Evolutionary conservation across 1,140 invertebrate genomes (phyloP), one percentile per base, ranked within the genome.

Genomic region (Trinorchestia longiramus): DNA sequence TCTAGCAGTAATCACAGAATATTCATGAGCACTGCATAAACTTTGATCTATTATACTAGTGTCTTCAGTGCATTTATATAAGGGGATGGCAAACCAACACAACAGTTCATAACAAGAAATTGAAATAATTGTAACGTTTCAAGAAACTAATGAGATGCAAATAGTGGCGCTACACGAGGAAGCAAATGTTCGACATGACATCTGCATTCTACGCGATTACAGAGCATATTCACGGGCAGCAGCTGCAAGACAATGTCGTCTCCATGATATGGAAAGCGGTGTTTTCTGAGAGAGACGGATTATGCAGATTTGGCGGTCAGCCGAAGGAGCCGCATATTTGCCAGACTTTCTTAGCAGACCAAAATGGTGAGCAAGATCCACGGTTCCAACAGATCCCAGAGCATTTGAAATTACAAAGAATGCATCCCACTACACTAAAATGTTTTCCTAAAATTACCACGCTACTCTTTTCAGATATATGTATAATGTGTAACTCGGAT

Each of bases 221-320:
- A 36, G 36, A 36, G 28, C 62, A 77, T 77, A 77, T 36, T 77
- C 28, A 3, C 1, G 62, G 36, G 62, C 62, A 77, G 62, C 8
- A 11, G 88, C 88, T 90, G 23, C 88, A 15, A 90, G 88, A 42
- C 88, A 90, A 90, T 41, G 43, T 90, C 92, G 43, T 47, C 43
- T 94, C 44, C 92, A 47, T 94, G 43, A 94, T 94, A 43, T 47
- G 36, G 41, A 45, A 43, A 44, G 92, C 44, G 92, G 43, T 17
- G 43, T 44, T 94, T 94, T 90, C 88, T 4, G 92, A 45, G 43
- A 94, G n/a, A n/a, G 43, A 94, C 45, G 92, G 92, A 94, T 94
- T 94, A 94, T 94, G 92, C 92, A 94, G 92, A 94, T 94, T 47
- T 94, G 43, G 43, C 40, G 43, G 92, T 94, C 92, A 94, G 19